A percentile compares a stretch with the other conserved stretches of the same genome.
Conservation (phyloP, 2,797 vertebrate species). For the Cercopithecus neglectus region DNA sequence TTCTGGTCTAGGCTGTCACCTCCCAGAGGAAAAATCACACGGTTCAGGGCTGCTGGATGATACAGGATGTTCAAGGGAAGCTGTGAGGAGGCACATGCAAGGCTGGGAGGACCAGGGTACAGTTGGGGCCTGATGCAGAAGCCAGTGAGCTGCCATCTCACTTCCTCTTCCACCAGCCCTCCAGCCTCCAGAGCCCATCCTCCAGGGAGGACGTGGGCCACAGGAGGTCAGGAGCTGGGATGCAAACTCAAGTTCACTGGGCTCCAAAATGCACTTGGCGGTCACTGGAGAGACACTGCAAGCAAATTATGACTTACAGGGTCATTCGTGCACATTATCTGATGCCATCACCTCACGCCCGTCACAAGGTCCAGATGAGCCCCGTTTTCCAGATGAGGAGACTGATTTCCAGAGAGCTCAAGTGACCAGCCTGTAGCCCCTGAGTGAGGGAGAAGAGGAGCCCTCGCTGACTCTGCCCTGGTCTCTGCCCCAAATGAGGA, state of each 20-base stretch:
- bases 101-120: neutral
- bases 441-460: neutral
- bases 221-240: neutral
- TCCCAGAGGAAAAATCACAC: neutral
- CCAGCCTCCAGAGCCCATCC: neutral
- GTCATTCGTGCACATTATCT: accelerated
- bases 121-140: no score
- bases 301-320: neutral
- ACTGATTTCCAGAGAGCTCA: neutral
- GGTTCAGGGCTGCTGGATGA: neutral
- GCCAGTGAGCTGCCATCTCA: neutral
- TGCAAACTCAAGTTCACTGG: neutral
- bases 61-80: neutral
- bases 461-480: neutral
- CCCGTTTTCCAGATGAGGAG: neutral
- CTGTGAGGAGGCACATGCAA: accelerated
- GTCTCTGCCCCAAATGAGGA: neutral
- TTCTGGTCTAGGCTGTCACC: neutral
- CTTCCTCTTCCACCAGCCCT: neutral
- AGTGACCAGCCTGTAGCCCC: neutral
- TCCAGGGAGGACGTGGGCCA: neutral
- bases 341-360: neutral
- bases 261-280: accelerated
- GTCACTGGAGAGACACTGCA: neutral
- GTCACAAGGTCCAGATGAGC: accelerated